A percentile compares a stretch with the other conserved stretches of the same genome.
Evolutionary conservation across 2,888 invertebrate species (phyloP).

Genomic region (Colostygia pectinataria): DNA sequence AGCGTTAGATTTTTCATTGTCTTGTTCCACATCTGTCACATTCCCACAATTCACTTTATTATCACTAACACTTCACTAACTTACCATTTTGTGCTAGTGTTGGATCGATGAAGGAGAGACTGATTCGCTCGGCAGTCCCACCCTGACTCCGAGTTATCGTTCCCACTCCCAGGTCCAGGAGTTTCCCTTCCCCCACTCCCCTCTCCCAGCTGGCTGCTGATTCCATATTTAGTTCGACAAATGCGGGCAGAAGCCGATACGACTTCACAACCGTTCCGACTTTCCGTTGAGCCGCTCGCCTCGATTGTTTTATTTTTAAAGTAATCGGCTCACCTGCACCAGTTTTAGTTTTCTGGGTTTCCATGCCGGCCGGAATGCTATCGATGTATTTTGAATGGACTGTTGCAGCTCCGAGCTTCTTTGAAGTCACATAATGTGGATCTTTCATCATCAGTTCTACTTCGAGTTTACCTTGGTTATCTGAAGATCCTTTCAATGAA

Average conservation of each 20-base stretch:
- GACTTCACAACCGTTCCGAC: conserved; percentile 61
- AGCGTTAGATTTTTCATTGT: conserved; percentile 21
- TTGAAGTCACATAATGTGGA: conserved; percentile 30
- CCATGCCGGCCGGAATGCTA: conserved; percentile 38
- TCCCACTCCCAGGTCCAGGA: conserved; percentile 58
- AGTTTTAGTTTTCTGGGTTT: conserved; percentile 49
- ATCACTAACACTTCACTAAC: conserved; percentile 50
- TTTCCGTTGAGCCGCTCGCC: conserved; percentile 54
- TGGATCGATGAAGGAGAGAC: conserved; percentile 79
- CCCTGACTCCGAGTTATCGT: conserved; percentile 75
- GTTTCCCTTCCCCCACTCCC: conserved; percentile 46
- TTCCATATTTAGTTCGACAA: conserved; percentile 80
- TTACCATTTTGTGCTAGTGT: conserved; percentile 76
- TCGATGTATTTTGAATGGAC: conserved; percentile 31
- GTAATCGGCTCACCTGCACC: conserved; percentile 63
- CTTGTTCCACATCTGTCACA: conserved; percentile 34
- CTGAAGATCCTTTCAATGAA: conserved; percentile 7
- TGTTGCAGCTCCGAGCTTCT: conserved; percentile 18
- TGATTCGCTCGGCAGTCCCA: conserved; percentile 78
- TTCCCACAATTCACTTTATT: conserved; percentile 49
- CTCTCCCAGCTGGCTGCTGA: conserved; percentile 43
- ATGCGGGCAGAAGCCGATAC: conserved; percentile 59
- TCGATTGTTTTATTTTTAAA: conserved; percentile 57
- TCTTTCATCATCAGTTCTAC: conserved; percentile 8
- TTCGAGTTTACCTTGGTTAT: background rate